Conservation (phyloP, 30 jellyfish, hydroid and myxozoan genomes). For the Cassiopea andromeda region DNA sequence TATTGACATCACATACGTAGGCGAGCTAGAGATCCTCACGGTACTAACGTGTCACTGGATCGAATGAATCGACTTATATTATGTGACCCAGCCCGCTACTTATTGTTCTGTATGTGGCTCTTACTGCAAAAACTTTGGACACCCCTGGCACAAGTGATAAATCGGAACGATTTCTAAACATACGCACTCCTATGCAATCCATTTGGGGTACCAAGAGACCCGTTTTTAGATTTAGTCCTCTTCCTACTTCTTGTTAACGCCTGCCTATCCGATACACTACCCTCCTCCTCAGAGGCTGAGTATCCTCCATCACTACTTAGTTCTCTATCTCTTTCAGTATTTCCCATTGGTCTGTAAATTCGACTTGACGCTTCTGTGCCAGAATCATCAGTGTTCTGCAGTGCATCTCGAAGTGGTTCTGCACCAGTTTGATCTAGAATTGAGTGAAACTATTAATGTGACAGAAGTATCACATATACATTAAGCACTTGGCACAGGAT, state of each 20-base stretch:
- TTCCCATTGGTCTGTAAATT: constrained; percentile 22
- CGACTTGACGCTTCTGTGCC: not conserved
- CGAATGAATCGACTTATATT: too few relatives aligned
- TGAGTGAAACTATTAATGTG: not conserved
- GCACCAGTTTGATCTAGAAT: constrained; percentile 64
- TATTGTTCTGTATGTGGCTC: too few relatives aligned
- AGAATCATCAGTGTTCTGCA: not conserved
- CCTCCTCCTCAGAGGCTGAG: constrained; percentile 95
- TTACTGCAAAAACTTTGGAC: too few relatives aligned
- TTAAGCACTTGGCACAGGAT: not conserved
- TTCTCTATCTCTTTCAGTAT: constrained; percentile 4
- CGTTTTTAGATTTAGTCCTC: constrained; percentile 64
- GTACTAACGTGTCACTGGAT: too few relatives aligned
- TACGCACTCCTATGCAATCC: constrained; percentile 66
- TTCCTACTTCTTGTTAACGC: constrained; percentile 26
- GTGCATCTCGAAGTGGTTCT: constrained; percentile 68
- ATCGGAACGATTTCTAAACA: constrained; percentile 11
- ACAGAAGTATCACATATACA: not conserved
- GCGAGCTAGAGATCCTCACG: too few relatives aligned
- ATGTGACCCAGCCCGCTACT: too few relatives aligned
- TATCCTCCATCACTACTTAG: constrained; percentile 78
- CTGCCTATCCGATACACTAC: constrained; percentile 16
- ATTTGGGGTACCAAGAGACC: constrained; percentile 32
- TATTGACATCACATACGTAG: too few relatives aligned
- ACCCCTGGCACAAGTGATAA: too few relatives aligned